Evolutionary conservation across 2,888 invertebrate species (phyloP), one percentile per base, ranked within the genome.

Genomic region (Sycophila texana): DNA sequence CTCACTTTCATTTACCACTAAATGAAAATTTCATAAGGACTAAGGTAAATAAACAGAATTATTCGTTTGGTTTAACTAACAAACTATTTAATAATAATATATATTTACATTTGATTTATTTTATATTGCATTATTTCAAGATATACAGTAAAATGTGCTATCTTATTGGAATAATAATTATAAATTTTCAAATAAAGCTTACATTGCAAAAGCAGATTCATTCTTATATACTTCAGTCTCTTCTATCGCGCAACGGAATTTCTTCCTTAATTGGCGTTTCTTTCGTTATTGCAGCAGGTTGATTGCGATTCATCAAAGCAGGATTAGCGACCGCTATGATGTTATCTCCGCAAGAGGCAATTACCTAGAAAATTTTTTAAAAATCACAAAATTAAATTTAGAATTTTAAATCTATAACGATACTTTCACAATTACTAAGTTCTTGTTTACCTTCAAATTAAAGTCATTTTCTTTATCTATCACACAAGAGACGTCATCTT

Each of bases 271-370:
- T 89, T n/a, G 89, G 86, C 84, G 87, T 88, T 61, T 82, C 82
- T 66, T 82, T 82, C 26, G 75, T 65, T 55, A 81, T 74, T 58
- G 72, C 47, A 53, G 76, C 39, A 53, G 82, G 49, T 57, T 78
- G 82, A 84, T 86, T 88, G 84, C 89, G 90, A 83, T 89, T 89
- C 89, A 90, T 89, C 83, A 96, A 91, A 2, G 96, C 96, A 16
- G 97, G 97, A 92, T 97, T 96, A 26, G 96, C 96, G 0, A 97
- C 96, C 0, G 97, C 97, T 85, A 97, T 97, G 87, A 97, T 97
- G 89, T 96, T 95, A 89, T 95, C 95, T 0, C 96, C 96, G 16
- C 96, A 94, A 0, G 96, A 95, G 0, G 96, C 95, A 81, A 97
- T 96, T 82, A 97, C 94, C 92, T 96, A 93, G 51, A 68, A 82